Conservation (phyloP, 2,888 invertebrate genomes). For the Drosophila meridionalis region DNA sequence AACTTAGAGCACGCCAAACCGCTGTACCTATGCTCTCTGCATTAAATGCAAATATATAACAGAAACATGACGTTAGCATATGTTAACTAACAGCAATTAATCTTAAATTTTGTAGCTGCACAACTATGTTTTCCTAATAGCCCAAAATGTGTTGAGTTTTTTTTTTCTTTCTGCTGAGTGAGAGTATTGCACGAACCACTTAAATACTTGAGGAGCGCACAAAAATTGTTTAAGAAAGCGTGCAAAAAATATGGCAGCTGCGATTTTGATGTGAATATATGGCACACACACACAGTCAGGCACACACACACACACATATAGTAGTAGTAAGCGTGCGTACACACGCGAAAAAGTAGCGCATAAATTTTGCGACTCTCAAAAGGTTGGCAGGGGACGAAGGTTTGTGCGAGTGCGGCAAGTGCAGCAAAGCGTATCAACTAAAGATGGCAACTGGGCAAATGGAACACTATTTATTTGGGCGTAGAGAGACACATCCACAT, state of each 20-base stretch:
- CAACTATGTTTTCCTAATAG: neutral
- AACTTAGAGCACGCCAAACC: neutral
- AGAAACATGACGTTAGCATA: neutral
- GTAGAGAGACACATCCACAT: neutral
- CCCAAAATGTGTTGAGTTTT: neutral
- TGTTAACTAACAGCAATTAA: neutral
- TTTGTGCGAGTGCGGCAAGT: conserved; percentile 45
- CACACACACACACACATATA: neutral
- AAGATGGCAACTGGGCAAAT: conserved; percentile 44
- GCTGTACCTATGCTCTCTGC: neutral
- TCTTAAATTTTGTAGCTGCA: neutral
- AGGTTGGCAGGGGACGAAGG: neutral
- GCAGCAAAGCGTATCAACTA: conserved; percentile 65
- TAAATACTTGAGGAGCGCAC: conserved; percentile 11
- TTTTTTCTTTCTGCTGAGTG: neutral
- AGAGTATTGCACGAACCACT: conserved; percentile 22
- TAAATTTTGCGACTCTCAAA: conserved; percentile 56
- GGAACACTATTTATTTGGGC: conserved; percentile 66
- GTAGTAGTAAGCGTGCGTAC: conserved; percentile 16
- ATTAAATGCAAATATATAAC: neutral
- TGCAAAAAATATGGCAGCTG: conserved; percentile 69
- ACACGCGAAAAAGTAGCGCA: conserved; percentile 55
- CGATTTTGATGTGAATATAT: conserved; percentile 53
- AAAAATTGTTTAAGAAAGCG: conserved; percentile 57
- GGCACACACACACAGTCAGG: neutral